These are phyloP conservation scores for Melanotaenia pygmaea DNA, from an alignment of 2,797 vertebrate species.

Conservation along the genomic window DNA sequence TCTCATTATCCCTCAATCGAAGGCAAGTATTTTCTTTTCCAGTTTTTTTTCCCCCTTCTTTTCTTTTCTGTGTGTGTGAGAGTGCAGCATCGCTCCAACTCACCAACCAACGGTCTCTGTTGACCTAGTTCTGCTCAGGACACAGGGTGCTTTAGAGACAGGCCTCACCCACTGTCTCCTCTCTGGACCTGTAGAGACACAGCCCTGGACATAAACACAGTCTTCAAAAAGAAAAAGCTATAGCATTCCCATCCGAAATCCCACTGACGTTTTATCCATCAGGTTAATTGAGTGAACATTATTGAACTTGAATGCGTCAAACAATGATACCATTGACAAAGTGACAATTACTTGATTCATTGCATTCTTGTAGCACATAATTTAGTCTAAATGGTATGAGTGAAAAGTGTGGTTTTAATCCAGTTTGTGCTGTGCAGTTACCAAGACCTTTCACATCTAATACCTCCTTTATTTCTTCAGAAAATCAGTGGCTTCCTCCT, in stretches of 20 bases:
- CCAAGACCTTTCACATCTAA: slow-evolving; percentile 5
- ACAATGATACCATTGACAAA: slow-evolving; percentile 52
- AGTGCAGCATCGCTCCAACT: slow-evolving; percentile 77
- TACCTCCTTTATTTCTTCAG: not conserved
- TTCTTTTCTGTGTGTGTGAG: slow-evolving; percentile 67
- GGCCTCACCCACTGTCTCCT: slow-evolving; percentile 68
- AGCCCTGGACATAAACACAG: slow-evolving; percentile 44
- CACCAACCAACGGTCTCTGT: slow-evolving; percentile 74
- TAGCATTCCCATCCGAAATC: slow-evolving; percentile 50
- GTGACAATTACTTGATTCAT: slow-evolving; percentile 44
- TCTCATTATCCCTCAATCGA: slow-evolving; percentile 76
- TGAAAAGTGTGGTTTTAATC: not conserved
- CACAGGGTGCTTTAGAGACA: slow-evolving; percentile 67
- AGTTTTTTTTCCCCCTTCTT: slow-evolving; percentile 44
- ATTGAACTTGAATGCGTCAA: slow-evolving; percentile 63
- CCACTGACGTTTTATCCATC: slow-evolving; percentile 64
- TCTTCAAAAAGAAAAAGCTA: slow-evolving; percentile 6
- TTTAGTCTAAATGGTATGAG: slow-evolving; percentile 32
- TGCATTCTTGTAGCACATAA: slow-evolving; percentile 37
- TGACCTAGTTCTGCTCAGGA: slow-evolving; percentile 81
- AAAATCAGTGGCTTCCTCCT: slow-evolving; percentile 9
- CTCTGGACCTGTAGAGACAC: slow-evolving; percentile 47
- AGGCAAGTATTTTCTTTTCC: slow-evolving; percentile 66
- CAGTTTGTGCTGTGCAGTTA: slow-evolving; percentile 13
- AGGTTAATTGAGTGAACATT: slow-evolving; percentile 71